Percentiles rank a stretch among this genome's conserved stretches.
phyloP scores from a whole-genome alignment of 2,113 vertebrate species.

The Sprattus sprattus region DNA sequence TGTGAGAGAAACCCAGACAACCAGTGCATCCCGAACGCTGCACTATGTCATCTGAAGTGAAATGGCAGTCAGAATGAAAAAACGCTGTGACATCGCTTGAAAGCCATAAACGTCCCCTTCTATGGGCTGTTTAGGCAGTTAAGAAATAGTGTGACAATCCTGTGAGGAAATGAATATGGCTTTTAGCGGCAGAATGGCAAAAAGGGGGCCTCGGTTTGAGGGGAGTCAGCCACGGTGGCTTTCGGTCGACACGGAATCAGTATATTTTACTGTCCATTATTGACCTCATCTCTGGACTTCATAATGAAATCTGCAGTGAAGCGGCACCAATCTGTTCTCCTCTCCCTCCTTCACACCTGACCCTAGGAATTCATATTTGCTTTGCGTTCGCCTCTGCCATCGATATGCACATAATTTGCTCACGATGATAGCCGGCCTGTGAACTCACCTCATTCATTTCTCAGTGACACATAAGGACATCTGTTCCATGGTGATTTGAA shows the following conservation, averaged over 20 bases:
- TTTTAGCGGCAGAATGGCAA: constrained; percentile 24
- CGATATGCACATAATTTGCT: constrained; percentile 15
- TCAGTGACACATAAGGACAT: constrained; percentile 23
- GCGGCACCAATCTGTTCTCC: constrained; percentile 45
- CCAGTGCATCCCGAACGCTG: constrained; percentile 24
- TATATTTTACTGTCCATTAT: constrained; percentile 34
- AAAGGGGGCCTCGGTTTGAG: constrained; percentile 14
- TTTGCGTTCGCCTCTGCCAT: background rate
- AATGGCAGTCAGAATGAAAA: constrained; percentile 27
- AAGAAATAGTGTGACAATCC: constrained; percentile 24
- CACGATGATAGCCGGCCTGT: background rate
- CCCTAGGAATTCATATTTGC: background rate
- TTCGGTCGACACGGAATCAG: constrained; percentile 29
- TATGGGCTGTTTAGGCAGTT: constrained; percentile 28
- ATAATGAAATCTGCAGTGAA: constrained; percentile 53
- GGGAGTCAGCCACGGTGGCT: constrained; percentile 35
- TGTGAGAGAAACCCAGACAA: constrained; percentile 33
- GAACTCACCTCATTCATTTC: constrained; percentile 5
- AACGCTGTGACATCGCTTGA: constrained; percentile 20
- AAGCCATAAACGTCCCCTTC: constrained; percentile 39
- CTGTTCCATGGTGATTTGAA: constrained; percentile 35
- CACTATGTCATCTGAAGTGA: constrained; percentile 24
- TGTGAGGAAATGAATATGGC: constrained; percentile 28
- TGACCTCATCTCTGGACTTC: constrained; percentile 45
- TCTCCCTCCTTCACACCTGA: background rate